phyloP scores from a whole-genome alignment of 2,113 vertebrate genomes.

The Terrapene triunguis region DNA sequence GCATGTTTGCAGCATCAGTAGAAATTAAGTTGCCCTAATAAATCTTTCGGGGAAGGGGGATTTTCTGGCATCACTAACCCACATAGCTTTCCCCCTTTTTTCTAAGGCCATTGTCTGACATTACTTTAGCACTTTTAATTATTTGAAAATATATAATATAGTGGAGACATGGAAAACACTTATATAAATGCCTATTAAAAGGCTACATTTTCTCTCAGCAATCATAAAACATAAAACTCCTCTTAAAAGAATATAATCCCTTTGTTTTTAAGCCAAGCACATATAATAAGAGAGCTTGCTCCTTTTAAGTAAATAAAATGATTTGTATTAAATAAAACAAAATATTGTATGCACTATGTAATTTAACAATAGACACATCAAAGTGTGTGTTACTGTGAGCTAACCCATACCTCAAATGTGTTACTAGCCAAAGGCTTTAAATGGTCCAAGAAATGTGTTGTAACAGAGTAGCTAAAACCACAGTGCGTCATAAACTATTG shows the following conservation, averaged over 20 bases:
- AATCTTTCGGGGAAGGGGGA: slow-evolving; percentile 57
- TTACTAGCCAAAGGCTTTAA: slow-evolving; percentile 70
- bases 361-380: slow-evolving; percentile 77
- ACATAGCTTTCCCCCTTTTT: slow-evolving; percentile 48
- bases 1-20: slow-evolving; percentile 52
- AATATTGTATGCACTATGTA: slow-evolving; percentile 66
- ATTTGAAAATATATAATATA: slow-evolving; percentile 76
- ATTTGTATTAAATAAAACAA: slow-evolving; percentile 79
- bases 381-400: slow-evolving; percentile 50
- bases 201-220: slow-evolving; percentile 77
- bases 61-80: slow-evolving; percentile 48
- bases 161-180: slow-evolving; percentile 73
- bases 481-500: slow-evolving; percentile 17
- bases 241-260: slow-evolving; percentile 80
- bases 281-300: slow-evolving; percentile 74
- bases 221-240: slow-evolving; percentile 83
- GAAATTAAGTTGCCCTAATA: slow-evolving; percentile 66
- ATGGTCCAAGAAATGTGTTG: slow-evolving; percentile 56
- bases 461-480: slow-evolving; percentile 48
- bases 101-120: slow-evolving; percentile 58
- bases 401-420: slow-evolving; percentile 69
- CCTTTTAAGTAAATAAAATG: slow-evolving; percentile 82
- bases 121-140: slow-evolving; percentile 70
- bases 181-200: slow-evolving; percentile 77
- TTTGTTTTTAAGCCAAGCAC: slow-evolving; percentile 82